Evolutionary conservation across 2,888 invertebrate species (phyloP), one percentile per base, ranked within the genome.

Genomic region (Branchellion lobata): DNA sequence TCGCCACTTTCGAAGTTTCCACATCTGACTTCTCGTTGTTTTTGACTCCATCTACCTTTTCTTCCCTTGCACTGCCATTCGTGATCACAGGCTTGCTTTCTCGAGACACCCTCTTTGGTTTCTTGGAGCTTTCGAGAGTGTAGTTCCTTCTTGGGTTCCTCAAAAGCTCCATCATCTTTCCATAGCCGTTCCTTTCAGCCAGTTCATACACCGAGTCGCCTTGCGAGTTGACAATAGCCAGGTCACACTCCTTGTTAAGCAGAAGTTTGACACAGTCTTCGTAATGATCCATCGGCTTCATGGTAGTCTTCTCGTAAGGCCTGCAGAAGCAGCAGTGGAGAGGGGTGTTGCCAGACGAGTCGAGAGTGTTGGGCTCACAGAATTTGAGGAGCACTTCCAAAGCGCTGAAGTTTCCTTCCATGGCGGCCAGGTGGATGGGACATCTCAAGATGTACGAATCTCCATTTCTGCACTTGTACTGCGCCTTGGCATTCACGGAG

Each of bases 281-380:
- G 72, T 81, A 83, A 68, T 83, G 82, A 14, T 83, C 83, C 74
- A 81, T 81, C 21, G 80, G 72, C 51, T 82, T 83, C 82, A 83
- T 83, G n/a, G 81, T 80, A 14, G 79, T 31, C 1, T 79, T 78
- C 71, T 83, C 81, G 72, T 81, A 83, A 36, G 81, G 80, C 21
- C 72, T 57, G n/a, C 82, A 53, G 21, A 82, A 81, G 34, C 77
- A 57, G 71, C 83, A 83, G 79, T 83, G 83, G 3, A 83, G 79
- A 1, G 82, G 81, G 0, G 79, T 81, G 65, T 82, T 82, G 24
- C 82, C 83, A n/a, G 81, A 81, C 0, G 83, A 83, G 72, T 83
- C 83, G 18, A 74, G 27, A 11, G 80, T 65, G 65, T 82, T 82
- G 53, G 83, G 83, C n/a, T 80, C 80, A 21, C 79, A 80, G 24